These are phyloP conservation scores for Cynopterus brachyotis DNA, from an alignment of 2,113 vertebrate genomes.

Conservation along the genomic window DNA sequence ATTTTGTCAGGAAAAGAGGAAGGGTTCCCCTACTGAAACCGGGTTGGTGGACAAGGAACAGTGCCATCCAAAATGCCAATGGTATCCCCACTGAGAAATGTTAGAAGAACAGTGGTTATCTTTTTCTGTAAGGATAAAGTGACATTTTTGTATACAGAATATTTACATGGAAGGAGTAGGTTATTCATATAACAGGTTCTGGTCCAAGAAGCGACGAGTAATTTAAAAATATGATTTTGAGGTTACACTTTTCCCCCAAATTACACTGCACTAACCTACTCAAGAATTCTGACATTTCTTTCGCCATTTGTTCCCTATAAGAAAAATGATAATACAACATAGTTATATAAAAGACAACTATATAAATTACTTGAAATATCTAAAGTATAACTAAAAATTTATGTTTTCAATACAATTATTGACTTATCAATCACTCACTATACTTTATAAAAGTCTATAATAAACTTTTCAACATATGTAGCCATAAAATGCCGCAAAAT, in stretches of 20 bases:
- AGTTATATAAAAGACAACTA: slow-evolving; percentile 40
- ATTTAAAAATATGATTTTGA: slow-evolving; percentile 68
- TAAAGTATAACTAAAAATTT: background rate
- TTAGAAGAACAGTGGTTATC: background rate
- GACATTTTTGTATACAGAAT: background rate
- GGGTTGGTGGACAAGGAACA: background rate
- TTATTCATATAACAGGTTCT: slow-evolving; percentile 38
- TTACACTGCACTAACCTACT: slow-evolving; percentile 91
- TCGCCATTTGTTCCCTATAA: slow-evolving; percentile 97
- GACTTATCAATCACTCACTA: background rate
- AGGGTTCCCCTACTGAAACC: background rate
- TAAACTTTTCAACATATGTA: background rate
- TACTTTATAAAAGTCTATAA: slow-evolving; percentile 21
- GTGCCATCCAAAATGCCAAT: background rate
- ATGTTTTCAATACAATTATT: background rate
- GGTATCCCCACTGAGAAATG: background rate
- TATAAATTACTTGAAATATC: slow-evolving; percentile 21
- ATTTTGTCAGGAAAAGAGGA: background rate
- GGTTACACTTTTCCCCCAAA: background rate
- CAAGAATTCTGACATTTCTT: slow-evolving; percentile 95
- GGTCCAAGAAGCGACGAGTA: slow-evolving; percentile 45
- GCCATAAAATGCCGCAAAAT: background rate
- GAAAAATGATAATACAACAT: slow-evolving; percentile 79
- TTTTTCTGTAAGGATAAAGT: background rate
- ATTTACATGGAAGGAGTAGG: background rate